Base-by-base conservation (phyloP, 2,797 vertebrate species). In the Emys orbicularis region DNA sequence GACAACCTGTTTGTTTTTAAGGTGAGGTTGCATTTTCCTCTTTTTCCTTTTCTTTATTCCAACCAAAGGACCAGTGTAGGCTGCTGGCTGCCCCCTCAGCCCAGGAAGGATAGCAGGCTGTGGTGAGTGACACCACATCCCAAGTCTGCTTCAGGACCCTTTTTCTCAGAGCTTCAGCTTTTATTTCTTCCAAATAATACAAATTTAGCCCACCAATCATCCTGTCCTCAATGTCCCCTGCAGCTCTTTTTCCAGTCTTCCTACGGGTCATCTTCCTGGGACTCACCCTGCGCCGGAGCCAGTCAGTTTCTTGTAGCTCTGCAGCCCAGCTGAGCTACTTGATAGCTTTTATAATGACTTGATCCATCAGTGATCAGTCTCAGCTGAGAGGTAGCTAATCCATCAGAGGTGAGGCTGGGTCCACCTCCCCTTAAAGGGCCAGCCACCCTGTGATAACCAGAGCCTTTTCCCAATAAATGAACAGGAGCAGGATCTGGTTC, bases 151-250 rank as follows among this genome's bases (percentile, higher is more conserved):
- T 65, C 61, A 65, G 16, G 61, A 65, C 34, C 16, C 15, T 34
- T 65, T n/a, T 65, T 34, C 61, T 34, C 15, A 65, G 34, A 65
- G 15, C 34, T 65, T 34, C 34, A n/a, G 16, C 34, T 65, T 86
- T 84, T 90, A 87, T 90, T 90, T 90, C 93, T 96, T 88, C 50
- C 61, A 47, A 92, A 61, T 83, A 18, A 34, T 65, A 65, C 61
- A 18, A 34, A 65, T 65, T 34, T 31, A n/a, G 61, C 61, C 19
- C 31, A 65, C 16, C 16, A n/a, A 4, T n/a, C 61, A 65, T 19
- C 16, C 61, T 19, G 34, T 65, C 61, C 61, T n/a, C 34, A 19
- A 2, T 18, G 34, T n/a, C 61, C 16, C 16, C 61, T 65, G 34
- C 34, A 65, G 6, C 8, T 65, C 7, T 10, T 61, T 65, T 18